Evolutionary conservation across 2,888 invertebrate species (phyloP), one percentile per base, ranked within the genome.

Genomic region (Peribatodes rhomboidaria): DNA sequence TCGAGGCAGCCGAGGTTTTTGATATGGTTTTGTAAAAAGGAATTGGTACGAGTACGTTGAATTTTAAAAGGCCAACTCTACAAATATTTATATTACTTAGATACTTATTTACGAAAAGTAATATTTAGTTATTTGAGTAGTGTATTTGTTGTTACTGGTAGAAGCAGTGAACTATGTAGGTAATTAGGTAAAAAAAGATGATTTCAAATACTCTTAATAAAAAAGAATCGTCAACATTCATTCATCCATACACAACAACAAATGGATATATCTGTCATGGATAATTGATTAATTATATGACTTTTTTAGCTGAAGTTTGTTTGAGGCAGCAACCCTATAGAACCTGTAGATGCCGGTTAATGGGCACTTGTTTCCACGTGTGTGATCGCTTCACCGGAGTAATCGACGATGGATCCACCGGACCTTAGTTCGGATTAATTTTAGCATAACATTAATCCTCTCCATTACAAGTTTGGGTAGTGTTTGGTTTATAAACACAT

Each of bases 321-420:
- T n/a, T 7, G 4, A 22, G 6, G 13, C 22, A 47, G 57, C 57
- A 58, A 53, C 63, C 58, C 63, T 63, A 42, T 6, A 76, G 78
- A 77, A 73, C 80, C 78, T 76, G 73, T 75, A 76, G 53, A 8
- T n/a, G 55, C 35, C 20, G 49, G 54, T 49, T 54, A 59, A 77
- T 75, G 68, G 74, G 63, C 72, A 73, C 77, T 79, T 76, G 77
- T 79, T 80, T 78, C 79, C 75, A 72, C 73, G 71, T 64, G 64
- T 73, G 75, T 79, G 74, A 78, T 79, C 78, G 71, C 74, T 73
- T 69, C 67, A 69, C 65, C 62, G 50, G 41, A 20, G 58, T 60
- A 54, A 63, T 59, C 55, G 63, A 60, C 58, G 54, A 49, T 41
- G 58, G 53, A 61, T 49, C 55, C 47, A 50, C 46, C 33, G 41